These are phyloP conservation scores for Aphaenogaster ashmeadi DNA, from an alignment of 1,140 invertebrate species.

Conservation along the genomic window DNA sequence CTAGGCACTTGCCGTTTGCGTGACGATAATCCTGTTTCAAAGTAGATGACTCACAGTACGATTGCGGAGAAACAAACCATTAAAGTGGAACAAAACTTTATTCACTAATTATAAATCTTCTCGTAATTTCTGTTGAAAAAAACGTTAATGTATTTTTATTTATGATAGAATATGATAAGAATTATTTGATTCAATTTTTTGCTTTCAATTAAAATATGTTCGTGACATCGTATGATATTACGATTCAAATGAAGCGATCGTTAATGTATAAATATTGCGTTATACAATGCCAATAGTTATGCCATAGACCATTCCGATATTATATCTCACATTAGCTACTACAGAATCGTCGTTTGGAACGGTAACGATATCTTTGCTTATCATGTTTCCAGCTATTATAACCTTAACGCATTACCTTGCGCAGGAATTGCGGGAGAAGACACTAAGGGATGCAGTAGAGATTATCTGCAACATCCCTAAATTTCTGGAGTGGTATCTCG, in stretches of 20 bases:
- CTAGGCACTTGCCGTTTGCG: neutral
- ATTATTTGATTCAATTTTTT: neutral
- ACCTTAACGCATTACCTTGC: conserved; percentile 56
- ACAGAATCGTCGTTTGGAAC: conserved; percentile 27
- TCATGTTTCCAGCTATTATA: conserved; percentile 62
- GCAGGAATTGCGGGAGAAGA: conserved; percentile 28
- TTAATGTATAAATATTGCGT: conserved; percentile 11
- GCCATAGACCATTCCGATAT: conserved; percentile 6
- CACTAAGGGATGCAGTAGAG: conserved; percentile 27
- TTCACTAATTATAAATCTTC: neutral
- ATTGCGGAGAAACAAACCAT: neutral
- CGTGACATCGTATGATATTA: neutral
- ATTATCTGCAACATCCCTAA: conserved; percentile 46
- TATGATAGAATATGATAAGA: neutral
- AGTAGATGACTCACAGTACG: neutral
- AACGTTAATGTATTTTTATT: neutral
- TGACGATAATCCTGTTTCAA: conserved; percentile 10
- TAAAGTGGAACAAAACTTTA: neutral
- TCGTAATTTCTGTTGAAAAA: neutral
- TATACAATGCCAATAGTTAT: neutral
- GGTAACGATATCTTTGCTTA: conserved; percentile 60
- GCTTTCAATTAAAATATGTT: neutral
- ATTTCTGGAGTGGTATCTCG: conserved; percentile 17
- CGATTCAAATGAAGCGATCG: neutral
- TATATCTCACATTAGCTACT: conserved; percentile 12